Evolutionary conservation across 2,888 invertebrate species (phyloP).

Genomic region (Norana najaformis): DNA sequence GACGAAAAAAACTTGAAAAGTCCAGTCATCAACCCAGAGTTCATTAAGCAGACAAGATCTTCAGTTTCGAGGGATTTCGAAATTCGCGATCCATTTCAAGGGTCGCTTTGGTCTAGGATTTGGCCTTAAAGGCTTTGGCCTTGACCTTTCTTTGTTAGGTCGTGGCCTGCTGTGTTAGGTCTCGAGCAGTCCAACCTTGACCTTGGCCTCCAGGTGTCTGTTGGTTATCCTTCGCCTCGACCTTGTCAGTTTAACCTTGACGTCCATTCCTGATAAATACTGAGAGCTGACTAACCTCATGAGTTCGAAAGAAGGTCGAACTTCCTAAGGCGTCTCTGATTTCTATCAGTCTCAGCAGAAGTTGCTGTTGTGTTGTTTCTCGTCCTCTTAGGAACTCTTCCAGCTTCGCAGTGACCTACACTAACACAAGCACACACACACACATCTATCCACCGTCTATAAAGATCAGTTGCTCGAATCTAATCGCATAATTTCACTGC

Average conservation of each 20-base stretch:
- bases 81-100: neutral
- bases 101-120: neutral
- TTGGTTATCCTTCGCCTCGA: neutral
- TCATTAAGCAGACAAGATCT: no score
- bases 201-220: neutral
- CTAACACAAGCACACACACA: neutral
- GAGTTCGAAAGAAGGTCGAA: conserved; percentile 83
- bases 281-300: conserved; percentile 74
- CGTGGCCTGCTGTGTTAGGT: neutral
- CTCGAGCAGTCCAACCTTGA: neutral
- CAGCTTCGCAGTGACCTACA: conserved; percentile 67
- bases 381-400: conserved; percentile 74
- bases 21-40: no score
- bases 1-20: no score
- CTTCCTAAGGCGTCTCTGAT: conserved; percentile 79
- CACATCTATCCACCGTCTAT: neutral
- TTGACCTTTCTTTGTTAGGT: no score
- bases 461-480: neutral
- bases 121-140: neutral
- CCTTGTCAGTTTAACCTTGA: neutral
- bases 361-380: conserved; percentile 68
- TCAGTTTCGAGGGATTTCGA: no score
- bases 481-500: neutral
- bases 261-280: neutral
- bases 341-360: conserved; percentile 75